Conservation (phyloP, 2,113 vertebrate species). For the Caracal caracal region DNA sequence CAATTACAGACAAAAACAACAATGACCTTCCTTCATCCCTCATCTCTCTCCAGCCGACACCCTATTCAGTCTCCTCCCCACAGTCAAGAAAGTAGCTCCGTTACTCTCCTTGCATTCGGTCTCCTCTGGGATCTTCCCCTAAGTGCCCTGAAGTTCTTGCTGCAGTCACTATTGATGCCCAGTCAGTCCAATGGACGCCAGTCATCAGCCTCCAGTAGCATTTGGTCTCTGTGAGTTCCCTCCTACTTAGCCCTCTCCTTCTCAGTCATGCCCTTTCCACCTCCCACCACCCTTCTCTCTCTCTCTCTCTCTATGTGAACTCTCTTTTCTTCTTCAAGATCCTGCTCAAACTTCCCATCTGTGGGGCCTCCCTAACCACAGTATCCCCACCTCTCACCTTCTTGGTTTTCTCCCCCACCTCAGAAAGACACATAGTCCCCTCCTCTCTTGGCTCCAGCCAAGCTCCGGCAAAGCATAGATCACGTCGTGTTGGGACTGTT, state of each 20-base stretch:
- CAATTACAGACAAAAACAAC: neutral
- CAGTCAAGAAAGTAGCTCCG: neutral
- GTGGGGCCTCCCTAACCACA: neutral
- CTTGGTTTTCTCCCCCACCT: neutral
- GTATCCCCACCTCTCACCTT: neutral
- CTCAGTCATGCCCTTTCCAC: neutral
- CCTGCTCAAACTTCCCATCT: neutral
- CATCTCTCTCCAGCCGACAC: neutral
- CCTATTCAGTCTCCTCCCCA: neutral
- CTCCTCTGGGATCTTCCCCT: neutral
- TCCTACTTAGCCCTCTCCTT: neutral
- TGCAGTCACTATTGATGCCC: neutral
- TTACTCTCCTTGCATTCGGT: neutral
- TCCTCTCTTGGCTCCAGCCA: neutral
- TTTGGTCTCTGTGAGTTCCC: neutral
- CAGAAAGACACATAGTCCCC: neutral
- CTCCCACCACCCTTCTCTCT: neutral
- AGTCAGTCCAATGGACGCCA: too few relatives aligned
- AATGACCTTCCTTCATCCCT: neutral
- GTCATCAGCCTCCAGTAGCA: neutral
- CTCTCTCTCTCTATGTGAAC: neutral
- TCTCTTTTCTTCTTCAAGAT: conserved; percentile 18
- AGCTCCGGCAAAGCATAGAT: neutral
- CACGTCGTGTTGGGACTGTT: neutral
- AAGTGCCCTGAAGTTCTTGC: neutral